Base-by-base conservation (phyloP, 2,797 vertebrate species). In the Acestrorhynchus altus region DNA sequence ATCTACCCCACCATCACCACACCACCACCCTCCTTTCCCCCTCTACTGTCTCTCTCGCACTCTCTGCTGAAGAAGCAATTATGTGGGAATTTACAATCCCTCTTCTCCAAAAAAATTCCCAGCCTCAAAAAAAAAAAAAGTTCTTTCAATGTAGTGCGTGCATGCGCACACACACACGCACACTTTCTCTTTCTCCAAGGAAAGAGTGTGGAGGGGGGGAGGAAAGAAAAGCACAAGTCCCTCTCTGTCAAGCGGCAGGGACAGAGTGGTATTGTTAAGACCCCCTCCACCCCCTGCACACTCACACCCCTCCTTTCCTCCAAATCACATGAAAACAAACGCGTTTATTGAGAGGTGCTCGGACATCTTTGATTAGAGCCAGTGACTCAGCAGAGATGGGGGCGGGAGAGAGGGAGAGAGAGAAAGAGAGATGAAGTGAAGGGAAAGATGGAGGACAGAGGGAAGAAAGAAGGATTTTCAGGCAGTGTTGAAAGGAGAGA, bases 261-360 rank as follows among this genome's bases (percentile, higher is more conserved):
- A 93, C 89, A 93, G 90, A 87, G 81, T 82, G 42, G 89, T 91
- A 89, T 88, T 93, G 92, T 94, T 92, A 88, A 79, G 80, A 64
- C 75, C 77, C 67, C 67, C 71, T 52, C 69, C 42, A 63, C 28
- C 60, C 59, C 49, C 16, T 35, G 13, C 71, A 57, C 69, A 64
- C 69, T 46, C 72, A 39, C 67, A 74, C 76, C 44, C 68, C 52
- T 64, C 68, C 69, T 72, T 20, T 47, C 64, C 81, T 28, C 77
- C 80, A 73, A 90, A 88, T 88, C 81, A 90, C 91, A 94, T 94
- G 92, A 84, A 92, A 90, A 94, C 93, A 95, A 93, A 94, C 91
- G 86, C 77, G 88, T 88, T 90, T 90, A 94, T 86, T 91, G 91
- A 94, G 92, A 81, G 20, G 88, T 79, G 63, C 91, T 80, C 85